Evolutionary conservation across 2,797 vertebrate species (phyloP), one percentile per base, ranked within the genome.

Genomic region (Melanotaenia pygmaea): DNA sequence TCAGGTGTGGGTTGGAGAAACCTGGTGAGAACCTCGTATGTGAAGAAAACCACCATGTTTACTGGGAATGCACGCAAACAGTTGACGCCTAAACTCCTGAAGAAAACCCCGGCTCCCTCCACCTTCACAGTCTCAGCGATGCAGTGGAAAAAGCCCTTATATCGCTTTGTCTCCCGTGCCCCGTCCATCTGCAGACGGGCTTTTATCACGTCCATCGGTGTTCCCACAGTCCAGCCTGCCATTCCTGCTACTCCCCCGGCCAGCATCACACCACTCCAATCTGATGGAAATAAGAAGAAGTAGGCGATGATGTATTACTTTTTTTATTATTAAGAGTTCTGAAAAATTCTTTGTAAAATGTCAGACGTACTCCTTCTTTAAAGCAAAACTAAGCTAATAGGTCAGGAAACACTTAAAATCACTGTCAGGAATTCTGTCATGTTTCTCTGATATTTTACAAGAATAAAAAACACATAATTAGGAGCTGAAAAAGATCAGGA

Each of bases 141-240:
- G 10, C 97, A 98, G 86, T 99, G 96, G 8, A 94, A 5, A 1
- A 98, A 91, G 38, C 97, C 96, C 51, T 70, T 93, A 90, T 97
- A 98, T 43, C 84, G 93, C 73, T 72, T 94, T 18, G 81, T 88
- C 2, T 91, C 94, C 1, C 72, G 89, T 2, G 22, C 34, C 1
- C 96, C 95, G 0, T 96, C 97, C 7, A 87, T 92, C 86, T 99
- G 97, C 86, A 99, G 90, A 2, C 97, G 95, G 0, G 97, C 94
- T 83, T 99, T 99, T 82, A 99, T 94, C 83, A 99, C 96, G 1
- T 99, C 97, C 97, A 99, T 96, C 35, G 97, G 97, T 0, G 97
- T 97, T 16, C 90, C 96, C 9, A 96, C 67, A 0, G 92, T 92
- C 97, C 97, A 99, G 37, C 93, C 96, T 47, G 94, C 82, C 45